Evolutionary conservation across 1,140 invertebrate species (phyloP), one percentile per base, ranked within the genome.

Genomic region (Camponotus vicinus): DNA sequence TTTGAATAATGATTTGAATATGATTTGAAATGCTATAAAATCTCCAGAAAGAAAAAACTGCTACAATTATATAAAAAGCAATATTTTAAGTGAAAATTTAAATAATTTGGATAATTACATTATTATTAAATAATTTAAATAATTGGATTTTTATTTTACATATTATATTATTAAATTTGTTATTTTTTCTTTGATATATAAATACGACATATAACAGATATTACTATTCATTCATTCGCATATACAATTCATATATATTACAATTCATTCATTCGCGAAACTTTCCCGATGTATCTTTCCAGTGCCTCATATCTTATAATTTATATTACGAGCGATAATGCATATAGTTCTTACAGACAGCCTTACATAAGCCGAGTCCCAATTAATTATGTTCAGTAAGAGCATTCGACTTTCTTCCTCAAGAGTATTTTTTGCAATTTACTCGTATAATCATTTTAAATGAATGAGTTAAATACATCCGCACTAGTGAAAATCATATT

Each of bases 351-450:
- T 75, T 75, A 57, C 32, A 75, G 49, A 1, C 34, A 59, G 34
- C 5, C 13, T 76, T 76, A 61, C 55, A 18, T 61, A 76, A 76
- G 34, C 34, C 15, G n/a, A 21, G 59, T 61, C 37, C 21, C 21
- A 76, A 76, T 61, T 76, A 76, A 13, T 76, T 76, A 61, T 27
- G 37, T 37, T 13, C 15, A 42, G 4, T 13, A 76, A 75, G 32
- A 57, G 8, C 49, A 18, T 42, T 76, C 21, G 55, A 76, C 21
- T 40, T 76, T 76, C 21, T 15, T 76, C 8, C 55, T 34, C 59
- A n/a, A 61, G 15, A 42, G 37, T 40, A 21, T 76, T 61, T 76
- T 15, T 55, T 42, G 37, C 13, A 11, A 76, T 27, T 75, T 59
- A 27, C 59, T 75, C 59, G 34, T 37, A 27, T 55, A 75, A 40